A percentile compares a stretch with the other conserved stretches of the same genome.
phyloP scores from a whole-genome alignment of 2,888 invertebrate genomes.

The Heliconius ethilla region DNA sequence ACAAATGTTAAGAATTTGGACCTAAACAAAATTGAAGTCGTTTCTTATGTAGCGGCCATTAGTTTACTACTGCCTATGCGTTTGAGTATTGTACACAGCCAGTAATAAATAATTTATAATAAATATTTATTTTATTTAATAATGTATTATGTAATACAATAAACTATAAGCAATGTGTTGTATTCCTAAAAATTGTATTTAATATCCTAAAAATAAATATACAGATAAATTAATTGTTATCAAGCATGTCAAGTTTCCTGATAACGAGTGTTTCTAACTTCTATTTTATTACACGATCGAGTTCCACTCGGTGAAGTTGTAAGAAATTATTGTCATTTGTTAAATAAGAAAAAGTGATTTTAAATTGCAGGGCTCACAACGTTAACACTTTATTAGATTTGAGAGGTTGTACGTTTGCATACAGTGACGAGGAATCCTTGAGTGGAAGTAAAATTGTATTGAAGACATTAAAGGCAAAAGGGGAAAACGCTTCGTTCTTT shows the following conservation, averaged over 20 bases:
- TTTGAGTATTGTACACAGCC: not conserved
- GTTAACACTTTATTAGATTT: conserved; percentile 81
- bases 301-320: conserved; percentile 53
- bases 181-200: not conserved
- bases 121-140: not conserved
- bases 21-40: too few species aligned
- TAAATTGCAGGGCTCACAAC: conserved; percentile 74
- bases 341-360: conserved; percentile 1
- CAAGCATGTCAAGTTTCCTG: conserved; percentile 70
- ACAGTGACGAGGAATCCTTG: conserved; percentile 78
- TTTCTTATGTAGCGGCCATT: too few species aligned
- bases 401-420: conserved; percentile 81
- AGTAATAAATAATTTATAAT: not conserved
- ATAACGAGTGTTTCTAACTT: conserved; percentile 63
- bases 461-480: conserved; percentile 77
- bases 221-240: conserved; percentile 73
- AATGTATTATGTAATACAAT: not conserved
- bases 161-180: not conserved
- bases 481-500: conserved; percentile 84
- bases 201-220: conserved; percentile 48
- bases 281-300: conserved; percentile 64
- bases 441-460: conserved; percentile 81
- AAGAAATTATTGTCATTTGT: conserved; percentile 34
- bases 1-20: too few species aligned
- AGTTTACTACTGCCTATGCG: not conserved